Conservation (phyloP, 2,888 invertebrate genomes). For the Drosophila bunnanda region DNA sequence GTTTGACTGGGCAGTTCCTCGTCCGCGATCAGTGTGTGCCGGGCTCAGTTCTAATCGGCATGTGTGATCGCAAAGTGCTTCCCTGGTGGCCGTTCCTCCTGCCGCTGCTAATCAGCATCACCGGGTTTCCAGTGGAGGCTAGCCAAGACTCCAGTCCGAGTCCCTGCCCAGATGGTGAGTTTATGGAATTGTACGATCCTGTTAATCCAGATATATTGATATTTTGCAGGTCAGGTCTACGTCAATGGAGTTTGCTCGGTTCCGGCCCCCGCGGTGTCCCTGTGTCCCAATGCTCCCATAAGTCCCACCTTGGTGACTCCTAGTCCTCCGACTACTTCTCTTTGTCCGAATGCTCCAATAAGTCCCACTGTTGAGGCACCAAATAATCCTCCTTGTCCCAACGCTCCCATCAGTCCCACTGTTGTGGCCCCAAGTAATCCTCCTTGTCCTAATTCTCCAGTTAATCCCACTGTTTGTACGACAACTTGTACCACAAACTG, state of each 20-base stretch:
- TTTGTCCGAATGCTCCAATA: conserved; percentile 6
- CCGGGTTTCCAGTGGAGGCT: conserved; percentile 35
- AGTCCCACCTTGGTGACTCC: conserved; percentile 1
- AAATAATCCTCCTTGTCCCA: not conserved
- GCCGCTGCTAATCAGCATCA: conserved; percentile 27
- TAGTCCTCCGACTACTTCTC: not conserved
- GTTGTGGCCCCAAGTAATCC: not conserved
- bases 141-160: conserved; percentile 1
- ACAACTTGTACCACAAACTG: conserved; percentile 1
- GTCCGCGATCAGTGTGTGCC: conserved; percentile 4
- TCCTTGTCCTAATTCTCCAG: conserved; percentile 7
- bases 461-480: not conserved
- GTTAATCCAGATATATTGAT: not conserved
- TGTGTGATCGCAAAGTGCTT: conserved; percentile 55
- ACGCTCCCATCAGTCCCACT: not conserved
- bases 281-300: conserved; percentile 20
- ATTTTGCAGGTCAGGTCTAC: conserved; percentile 16
- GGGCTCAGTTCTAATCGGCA: conserved; percentile 59
- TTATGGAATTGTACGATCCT: no score
- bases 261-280: not conserved
- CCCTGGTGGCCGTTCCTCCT: conserved; percentile 35
- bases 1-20: not conserved
- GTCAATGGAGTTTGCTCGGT: not conserved
- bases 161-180: conserved; percentile 32
- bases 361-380: not conserved